Percentiles rank a stretch among this genome's conserved stretches.
phyloP scores from a whole-genome alignment of 2,888 invertebrate genomes.

The Agonopterix heracliana region DNA sequence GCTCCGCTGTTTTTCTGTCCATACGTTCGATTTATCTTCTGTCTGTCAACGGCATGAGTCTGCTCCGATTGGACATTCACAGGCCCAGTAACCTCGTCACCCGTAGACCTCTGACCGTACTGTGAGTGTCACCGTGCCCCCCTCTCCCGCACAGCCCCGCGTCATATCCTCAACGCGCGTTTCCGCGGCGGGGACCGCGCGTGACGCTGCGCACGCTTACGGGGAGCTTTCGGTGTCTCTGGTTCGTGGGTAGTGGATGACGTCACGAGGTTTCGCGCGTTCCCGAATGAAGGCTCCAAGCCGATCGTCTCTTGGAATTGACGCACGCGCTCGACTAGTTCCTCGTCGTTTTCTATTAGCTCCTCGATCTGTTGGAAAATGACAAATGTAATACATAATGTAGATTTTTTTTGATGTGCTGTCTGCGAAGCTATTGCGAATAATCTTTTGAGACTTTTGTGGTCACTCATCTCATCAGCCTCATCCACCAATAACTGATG shows the following conservation, averaged over 20 bases:
- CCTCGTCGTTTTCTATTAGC: conserved; percentile 58
- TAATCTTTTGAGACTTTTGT: too few species aligned
- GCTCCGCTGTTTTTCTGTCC: too few species aligned
- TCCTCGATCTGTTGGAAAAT: conserved; percentile 51
- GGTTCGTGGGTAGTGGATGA: conserved; percentile 58
- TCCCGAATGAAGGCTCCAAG: conserved; percentile 43
- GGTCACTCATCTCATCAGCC: too few species aligned
- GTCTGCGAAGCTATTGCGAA: too few species aligned
- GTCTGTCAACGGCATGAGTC: too few species aligned
- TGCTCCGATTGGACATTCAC: too few species aligned
- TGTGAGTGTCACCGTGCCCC: too few species aligned
- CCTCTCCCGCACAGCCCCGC: background rate
- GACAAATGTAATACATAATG: background rate
- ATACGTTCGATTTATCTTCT: too few species aligned
- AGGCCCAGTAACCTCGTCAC: too few species aligned
- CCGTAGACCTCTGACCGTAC: too few species aligned
- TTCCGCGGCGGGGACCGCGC: conserved; percentile 17
- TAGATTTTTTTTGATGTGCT: background rate
- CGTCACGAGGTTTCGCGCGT: conserved; percentile 61
- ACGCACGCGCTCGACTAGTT: conserved; percentile 49
- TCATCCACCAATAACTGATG: too few species aligned
- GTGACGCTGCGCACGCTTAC: conserved; percentile 22
- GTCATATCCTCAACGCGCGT: conserved; percentile 35
- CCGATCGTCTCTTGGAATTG: conserved; percentile 58
- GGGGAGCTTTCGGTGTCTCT: conserved; percentile 46